Conservation (phyloP, 2,113 vertebrate species). For the Anolis carolinensis region DNA sequence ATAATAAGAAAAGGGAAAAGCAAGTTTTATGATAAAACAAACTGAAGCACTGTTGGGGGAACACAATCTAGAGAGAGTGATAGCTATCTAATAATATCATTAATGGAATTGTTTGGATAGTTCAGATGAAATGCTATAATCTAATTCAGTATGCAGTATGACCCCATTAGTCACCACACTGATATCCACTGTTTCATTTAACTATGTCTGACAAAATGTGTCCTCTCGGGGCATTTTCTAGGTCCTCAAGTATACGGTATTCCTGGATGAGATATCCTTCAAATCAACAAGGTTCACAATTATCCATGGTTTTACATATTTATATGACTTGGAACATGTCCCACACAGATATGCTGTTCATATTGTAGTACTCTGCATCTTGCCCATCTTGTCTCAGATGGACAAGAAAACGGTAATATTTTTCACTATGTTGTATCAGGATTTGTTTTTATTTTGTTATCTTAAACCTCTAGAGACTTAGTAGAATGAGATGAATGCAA, state of each 20-base stretch:
- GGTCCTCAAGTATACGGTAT: too few relatives aligned
- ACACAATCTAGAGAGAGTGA: not conserved
- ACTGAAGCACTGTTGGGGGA: not conserved
- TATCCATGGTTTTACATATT: too few relatives aligned
- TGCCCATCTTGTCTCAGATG: too few relatives aligned
- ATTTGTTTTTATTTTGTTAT: not conserved
- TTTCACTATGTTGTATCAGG: not conserved
- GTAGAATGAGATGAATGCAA: not conserved
- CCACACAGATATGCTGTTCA: not conserved
- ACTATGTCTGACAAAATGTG: too few relatives aligned
- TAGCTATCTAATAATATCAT: constrained; percentile 18
- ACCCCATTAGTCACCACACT: not conserved
- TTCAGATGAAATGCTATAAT: not conserved
- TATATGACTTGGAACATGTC: too few relatives aligned
- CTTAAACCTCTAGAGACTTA: not conserved
- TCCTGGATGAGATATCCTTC: too few relatives aligned
- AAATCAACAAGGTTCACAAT: too few relatives aligned
- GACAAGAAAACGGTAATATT: not conserved
- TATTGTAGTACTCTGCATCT: not conserved
- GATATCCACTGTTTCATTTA: not conserved
- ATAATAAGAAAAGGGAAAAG: constrained; percentile 36
- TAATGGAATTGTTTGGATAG: constrained; percentile 1
- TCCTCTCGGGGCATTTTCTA: too few relatives aligned
- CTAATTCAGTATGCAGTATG: not conserved
- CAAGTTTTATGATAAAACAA: constrained; percentile 48